A percentile compares a stretch with the other conserved stretches of the same genome.
Evolutionary conservation across 1,140 invertebrate genomes (phyloP).

Genomic region (Diuraphis noxia): DNA sequence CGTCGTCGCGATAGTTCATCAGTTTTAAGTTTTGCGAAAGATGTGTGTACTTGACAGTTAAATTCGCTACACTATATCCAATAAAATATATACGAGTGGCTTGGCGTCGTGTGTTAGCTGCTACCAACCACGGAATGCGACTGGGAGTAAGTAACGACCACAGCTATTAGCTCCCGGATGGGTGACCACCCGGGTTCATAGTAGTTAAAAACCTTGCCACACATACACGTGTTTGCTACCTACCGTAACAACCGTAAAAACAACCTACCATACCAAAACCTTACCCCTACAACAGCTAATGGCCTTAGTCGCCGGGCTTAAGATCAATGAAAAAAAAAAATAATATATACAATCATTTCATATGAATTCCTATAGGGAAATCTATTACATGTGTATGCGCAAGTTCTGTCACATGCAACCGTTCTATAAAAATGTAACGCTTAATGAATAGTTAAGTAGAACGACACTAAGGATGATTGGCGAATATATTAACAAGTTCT

Average conservation of each 20-base stretch:
- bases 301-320: no score
- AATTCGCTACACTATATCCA: neutral
- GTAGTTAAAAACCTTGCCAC: no score
- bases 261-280: no score
- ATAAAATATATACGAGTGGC: neutral
- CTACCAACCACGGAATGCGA: no score
- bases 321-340: no score
- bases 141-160: no score
- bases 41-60: neutral
- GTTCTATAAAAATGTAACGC: neutral
- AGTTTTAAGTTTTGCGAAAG: neutral
- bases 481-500: neutral
- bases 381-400: neutral
- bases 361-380: neutral
- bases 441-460: slow-evolving; percentile 31
- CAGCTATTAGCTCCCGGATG: no score
- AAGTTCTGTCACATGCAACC: neutral
- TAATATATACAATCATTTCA: neutral
- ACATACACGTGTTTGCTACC: no score
- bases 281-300: no score
- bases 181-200: no score
- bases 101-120: no score
- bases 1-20: neutral
- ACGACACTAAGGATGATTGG: neutral
- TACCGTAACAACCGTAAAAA: no score